Base-by-base conservation (phyloP, 2,113 vertebrate species). In the Condylura cristata region DNA sequence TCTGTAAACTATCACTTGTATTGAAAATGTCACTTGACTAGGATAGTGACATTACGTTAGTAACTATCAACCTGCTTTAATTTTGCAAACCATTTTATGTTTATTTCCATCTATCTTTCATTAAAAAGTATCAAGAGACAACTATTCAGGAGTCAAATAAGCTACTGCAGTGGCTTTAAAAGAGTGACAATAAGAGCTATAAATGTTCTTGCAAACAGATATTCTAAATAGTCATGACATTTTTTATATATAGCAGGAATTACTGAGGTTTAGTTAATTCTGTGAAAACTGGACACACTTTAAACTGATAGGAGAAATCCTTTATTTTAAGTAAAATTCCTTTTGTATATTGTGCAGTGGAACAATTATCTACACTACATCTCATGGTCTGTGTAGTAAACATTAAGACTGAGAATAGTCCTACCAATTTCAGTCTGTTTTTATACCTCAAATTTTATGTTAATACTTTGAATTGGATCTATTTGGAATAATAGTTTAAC, bases 221-320 rank as follows among this genome's bases (percentile, higher is more conserved):
- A 24, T 74, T 91, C 68, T 72, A 17, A 87, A 46, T 24, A 89
- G 17, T 22, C 24, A 74, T 2, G 71, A 1, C 39, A 83, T 51
- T 94, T 34, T 78, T 80, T 65, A 94, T 86, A 71, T 56, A 89
- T 22, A 89, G 88, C 2, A 88, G 14, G 10, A 44, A 71, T 91
- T 37, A 56, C 16, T 56, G n/a, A 65, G 56, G 56, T 93, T 24
- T 79, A 87, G 30, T 82, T 82, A 91, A 81, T 48, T 85, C 30
- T 95, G 8, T 72, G 37, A 90, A 75, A 93, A 76, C 8, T 37
- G 30, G 34, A 89, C 85, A 28, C 65, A 58, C 16, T 83, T 95
- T 80, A 93, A 86, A 82, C 46, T 89, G 8, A 56, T 41, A 8
- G 12, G 8, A 70, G 88, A 91, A 82, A 75, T 74, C 6, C 22